phyloP scores from a whole-genome alignment of 2,888 invertebrate genomes.

The Coremacera marginata region DNA sequence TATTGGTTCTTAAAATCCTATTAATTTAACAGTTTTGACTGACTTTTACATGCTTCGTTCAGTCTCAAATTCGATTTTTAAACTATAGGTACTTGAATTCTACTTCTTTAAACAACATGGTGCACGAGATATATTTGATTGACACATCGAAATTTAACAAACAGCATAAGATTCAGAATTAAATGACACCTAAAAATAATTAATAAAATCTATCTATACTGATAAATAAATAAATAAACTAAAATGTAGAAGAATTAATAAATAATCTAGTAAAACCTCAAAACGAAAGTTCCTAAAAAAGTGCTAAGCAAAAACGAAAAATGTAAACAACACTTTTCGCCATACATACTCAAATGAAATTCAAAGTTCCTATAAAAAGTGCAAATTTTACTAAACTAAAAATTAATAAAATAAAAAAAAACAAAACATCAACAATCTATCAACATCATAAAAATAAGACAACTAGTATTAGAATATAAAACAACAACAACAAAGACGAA shows the following conservation, averaged over 20 bases:
- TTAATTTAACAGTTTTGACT: too few species aligned
- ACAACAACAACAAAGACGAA: background rate
- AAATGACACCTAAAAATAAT: too few species aligned
- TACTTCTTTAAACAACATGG: too few species aligned
- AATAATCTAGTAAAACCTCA: conserved; percentile 17
- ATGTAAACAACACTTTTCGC: background rate
- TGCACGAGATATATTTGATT: too few species aligned
- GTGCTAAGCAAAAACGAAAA: conserved; percentile 30
- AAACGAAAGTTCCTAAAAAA: conserved; percentile 49
- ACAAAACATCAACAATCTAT: background rate
- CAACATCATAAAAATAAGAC: background rate
- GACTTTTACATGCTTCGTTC: too few species aligned
- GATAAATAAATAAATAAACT: conserved; percentile 15
- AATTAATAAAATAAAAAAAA: background rate
- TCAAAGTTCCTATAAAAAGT: conserved; percentile 40
- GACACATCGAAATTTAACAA: too few species aligned
- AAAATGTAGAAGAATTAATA: conserved; percentile 28
- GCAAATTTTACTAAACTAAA: conserved; percentile 36
- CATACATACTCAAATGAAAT: background rate
- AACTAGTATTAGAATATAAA: background rate
- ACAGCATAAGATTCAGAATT: too few species aligned
- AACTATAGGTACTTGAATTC: too few species aligned
- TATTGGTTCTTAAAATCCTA: too few species aligned
- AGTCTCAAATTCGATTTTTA: too few species aligned
- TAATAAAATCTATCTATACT: background rate